Base-by-base conservation (phyloP, 2,113 vertebrate genomes). In the Myxocyprinus asiaticus region DNA sequence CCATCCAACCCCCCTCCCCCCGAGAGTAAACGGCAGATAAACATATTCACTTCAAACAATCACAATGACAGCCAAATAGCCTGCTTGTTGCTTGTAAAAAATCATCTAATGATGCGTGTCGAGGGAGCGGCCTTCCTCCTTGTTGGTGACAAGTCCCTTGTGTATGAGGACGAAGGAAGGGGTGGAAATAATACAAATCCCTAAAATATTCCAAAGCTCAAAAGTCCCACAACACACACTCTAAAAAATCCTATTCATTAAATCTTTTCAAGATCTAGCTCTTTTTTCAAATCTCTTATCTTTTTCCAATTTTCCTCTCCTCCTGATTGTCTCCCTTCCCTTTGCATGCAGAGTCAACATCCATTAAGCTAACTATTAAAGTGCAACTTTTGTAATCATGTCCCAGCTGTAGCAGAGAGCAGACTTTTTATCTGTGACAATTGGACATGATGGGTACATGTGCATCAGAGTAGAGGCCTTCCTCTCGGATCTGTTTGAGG, bases 61-160 rank as follows among this genome's bases (percentile, higher is more conserved):
- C 93, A 93, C 97, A 94, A 90, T 94, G 95, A 95, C 95, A 96
- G 95, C 93, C 94, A 95, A 96, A 97, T 93, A 93, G 94, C 94
- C 93, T 94, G 94, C 94, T 95, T 95, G 94, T 96, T 95, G 95
- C 94, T 94, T 94, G 90, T 90, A 95, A 95, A 94, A 95, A 93
- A 96, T 92, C 93, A 91, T 95, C 90, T 95, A 95, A 96, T 96
- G 96, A 97, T 94, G 93, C 91, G 93, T 93, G 95, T 91, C 96
- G 88, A 91, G 96, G 95, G 96, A 97, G 88, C 93, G 87, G 91
- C 90, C 92, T 86, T 84, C 88, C 89, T 92, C 92, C 94, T 95
- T 93, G 93, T 92, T 94, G 92, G 91, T 91, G 90, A 91, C 90
- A 89, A 89, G 81, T 88, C 93, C 92, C 92, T 77, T 89, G 92